phyloP scores from a whole-genome alignment of 2,888 invertebrate species.

The Eupithecia subfuscata region DNA sequence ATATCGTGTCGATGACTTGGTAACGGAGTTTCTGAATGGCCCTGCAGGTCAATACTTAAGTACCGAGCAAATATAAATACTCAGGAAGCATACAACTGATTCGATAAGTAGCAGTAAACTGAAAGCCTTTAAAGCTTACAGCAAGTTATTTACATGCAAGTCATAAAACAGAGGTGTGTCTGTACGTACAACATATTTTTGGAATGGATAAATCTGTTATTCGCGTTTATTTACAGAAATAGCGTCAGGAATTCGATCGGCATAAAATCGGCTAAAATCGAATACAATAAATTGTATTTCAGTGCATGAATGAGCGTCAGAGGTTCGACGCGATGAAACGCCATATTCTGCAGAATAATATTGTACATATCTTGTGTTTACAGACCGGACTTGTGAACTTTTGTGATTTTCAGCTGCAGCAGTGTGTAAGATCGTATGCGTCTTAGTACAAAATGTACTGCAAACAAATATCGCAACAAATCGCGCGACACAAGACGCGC shows the following conservation, averaged over 20 bases:
- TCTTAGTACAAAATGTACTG: too few relatives aligned
- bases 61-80: background rate
- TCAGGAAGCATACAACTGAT: background rate
- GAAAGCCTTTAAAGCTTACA: background rate
- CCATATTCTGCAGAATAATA: background rate
- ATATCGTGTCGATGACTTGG: too few relatives aligned
- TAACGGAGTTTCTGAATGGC: too few relatives aligned
- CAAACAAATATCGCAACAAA: too few relatives aligned
- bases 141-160: slow-evolving; percentile 9
- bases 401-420: too few relatives aligned
- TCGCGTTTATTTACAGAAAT: slow-evolving; percentile 38
- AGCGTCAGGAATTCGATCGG: slow-evolving; percentile 27
- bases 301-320: slow-evolving; percentile 25
- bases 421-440: too few relatives aligned
- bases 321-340: background rate
- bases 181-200: slow-evolving; percentile 39
- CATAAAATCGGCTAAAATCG: slow-evolving; percentile 27
- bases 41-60: too few relatives aligned
- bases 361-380: too few relatives aligned
- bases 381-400: too few relatives aligned
- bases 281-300: slow-evolving; percentile 30
- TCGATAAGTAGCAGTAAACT: background rate
- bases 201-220: slow-evolving; percentile 44
- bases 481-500: too few relatives aligned
- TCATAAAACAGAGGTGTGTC: slow-evolving; percentile 43